Evolutionary conservation across 2,113 vertebrate genomes (phyloP).

Genomic region (Petroica traversi): DNA sequence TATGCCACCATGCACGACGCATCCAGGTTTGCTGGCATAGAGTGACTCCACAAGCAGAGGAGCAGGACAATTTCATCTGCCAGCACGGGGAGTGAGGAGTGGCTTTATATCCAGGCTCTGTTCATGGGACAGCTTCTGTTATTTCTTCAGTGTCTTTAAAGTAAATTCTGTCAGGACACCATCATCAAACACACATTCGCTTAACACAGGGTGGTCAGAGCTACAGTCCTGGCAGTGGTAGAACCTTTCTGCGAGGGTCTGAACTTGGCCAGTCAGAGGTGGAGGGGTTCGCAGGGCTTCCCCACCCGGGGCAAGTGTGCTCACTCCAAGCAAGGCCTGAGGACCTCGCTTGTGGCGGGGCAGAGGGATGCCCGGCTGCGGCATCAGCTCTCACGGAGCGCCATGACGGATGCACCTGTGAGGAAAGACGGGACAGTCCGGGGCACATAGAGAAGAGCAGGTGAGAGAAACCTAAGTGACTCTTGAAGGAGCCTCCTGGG

Average conservation of each 20-base stretch:
- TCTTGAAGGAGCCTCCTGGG: background rate
- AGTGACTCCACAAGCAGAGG: background rate
- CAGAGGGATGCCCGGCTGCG: background rate
- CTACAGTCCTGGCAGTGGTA: background rate
- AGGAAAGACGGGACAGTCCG: background rate
- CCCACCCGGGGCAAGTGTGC: fast-evolving
- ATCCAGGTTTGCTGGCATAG: background rate
- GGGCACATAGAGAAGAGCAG: fast-evolving
- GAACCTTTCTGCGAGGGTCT: background rate
- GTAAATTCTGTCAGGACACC: background rate
- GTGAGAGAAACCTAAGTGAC: background rate
- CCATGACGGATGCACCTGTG: background rate
- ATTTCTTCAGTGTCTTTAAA: background rate
- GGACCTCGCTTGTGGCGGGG: too few relatives aligned
- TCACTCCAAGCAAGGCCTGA: background rate
- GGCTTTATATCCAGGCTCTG: background rate
- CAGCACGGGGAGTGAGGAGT: background rate
- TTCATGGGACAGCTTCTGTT: background rate
- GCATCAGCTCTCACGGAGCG: background rate
- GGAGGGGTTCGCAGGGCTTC: too few relatives aligned
- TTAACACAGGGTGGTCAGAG: background rate
- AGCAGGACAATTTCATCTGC: background rate
- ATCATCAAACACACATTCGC: background rate
- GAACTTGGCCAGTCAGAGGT: background rate
- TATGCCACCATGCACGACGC: background rate